Evolutionary conservation across 2,888 invertebrate species (phyloP).

Genomic region (Tiliacea aurago): DNA sequence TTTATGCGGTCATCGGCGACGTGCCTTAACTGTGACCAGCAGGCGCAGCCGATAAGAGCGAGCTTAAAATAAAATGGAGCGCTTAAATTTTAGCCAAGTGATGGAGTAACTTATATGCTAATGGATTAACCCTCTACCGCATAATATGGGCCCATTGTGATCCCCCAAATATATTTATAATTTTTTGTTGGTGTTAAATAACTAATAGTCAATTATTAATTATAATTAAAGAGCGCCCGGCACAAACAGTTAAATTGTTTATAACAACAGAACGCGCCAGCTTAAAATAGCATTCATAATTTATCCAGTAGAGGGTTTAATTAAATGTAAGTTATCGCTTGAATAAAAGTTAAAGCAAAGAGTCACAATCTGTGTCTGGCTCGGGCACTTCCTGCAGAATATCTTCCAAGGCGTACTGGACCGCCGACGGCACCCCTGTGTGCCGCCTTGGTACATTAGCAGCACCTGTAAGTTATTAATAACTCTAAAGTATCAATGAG

Average conservation of each 20-base stretch:
- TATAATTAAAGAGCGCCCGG: not conserved
- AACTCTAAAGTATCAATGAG: not conserved
- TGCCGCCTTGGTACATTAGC: constrained; percentile 74
- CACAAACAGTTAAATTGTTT: not conserved
- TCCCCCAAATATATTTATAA: not conserved
- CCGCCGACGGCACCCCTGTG: constrained; percentile 74
- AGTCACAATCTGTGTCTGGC: constrained; percentile 84
- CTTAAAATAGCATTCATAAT: not conserved
- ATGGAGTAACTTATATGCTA: constrained; percentile 21
- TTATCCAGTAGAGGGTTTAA: not conserved
- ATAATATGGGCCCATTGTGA: not conserved
- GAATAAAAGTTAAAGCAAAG: not conserved
- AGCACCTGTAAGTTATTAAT: constrained; percentile 71
- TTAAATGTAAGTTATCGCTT: not conserved
- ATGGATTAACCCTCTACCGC: constrained; percentile 14
- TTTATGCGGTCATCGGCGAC: constrained; percentile 2
- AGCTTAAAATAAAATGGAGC: constrained; percentile 28
- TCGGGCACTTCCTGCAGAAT: constrained; percentile 80
- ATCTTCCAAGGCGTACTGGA: constrained; percentile 82
- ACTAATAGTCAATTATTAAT: not conserved
- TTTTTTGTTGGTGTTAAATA: not conserved
- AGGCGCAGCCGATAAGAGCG: constrained; percentile 11
- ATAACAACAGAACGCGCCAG: not conserved
- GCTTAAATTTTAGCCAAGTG: constrained; percentile 12
- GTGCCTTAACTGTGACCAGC: constrained; percentile 16